Percentiles rank a stretch among this genome's conserved stretches.
Evolutionary conservation across 2,797 vertebrate genomes (phyloP).

Genomic region (Prunella strophiata): DNA sequence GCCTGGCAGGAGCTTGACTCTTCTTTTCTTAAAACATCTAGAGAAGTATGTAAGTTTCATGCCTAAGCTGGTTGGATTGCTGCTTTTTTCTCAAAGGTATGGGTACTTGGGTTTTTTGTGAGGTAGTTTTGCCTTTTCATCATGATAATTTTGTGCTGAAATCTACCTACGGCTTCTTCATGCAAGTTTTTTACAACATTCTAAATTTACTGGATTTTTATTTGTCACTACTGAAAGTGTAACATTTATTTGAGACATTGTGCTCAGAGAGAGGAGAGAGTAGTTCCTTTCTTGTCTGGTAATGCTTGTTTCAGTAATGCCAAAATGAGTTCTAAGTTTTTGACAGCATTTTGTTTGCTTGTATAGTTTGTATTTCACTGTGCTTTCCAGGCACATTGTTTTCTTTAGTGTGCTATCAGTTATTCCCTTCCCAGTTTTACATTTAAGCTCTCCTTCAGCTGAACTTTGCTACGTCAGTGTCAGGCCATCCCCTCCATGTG

Average conservation of each 20-base stretch:
- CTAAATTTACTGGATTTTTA: not conserved
- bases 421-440: not conserved
- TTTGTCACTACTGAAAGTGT: not conserved
- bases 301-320: not conserved
- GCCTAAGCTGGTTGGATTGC: not conserved
- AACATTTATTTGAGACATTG: not conserved
- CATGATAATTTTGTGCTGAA: not conserved
- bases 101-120: not conserved
- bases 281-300: not conserved
- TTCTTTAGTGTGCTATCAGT: not conserved
- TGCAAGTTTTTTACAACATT: not conserved
- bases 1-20: not conserved
- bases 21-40: not conserved
- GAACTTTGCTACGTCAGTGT: not conserved
- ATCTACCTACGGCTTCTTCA: not conserved
- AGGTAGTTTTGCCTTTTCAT: not conserved
- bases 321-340: not conserved
- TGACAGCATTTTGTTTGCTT: not conserved
- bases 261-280: not conserved
- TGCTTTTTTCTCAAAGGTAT: not conserved
- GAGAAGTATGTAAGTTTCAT: not conserved
- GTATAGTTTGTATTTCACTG: not conserved
- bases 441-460: not conserved
- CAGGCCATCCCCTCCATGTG: not conserved
- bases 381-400: not conserved